Conservation (phyloP, 2,797 vertebrate genomes). For the Trematomus bernacchii region DNA sequence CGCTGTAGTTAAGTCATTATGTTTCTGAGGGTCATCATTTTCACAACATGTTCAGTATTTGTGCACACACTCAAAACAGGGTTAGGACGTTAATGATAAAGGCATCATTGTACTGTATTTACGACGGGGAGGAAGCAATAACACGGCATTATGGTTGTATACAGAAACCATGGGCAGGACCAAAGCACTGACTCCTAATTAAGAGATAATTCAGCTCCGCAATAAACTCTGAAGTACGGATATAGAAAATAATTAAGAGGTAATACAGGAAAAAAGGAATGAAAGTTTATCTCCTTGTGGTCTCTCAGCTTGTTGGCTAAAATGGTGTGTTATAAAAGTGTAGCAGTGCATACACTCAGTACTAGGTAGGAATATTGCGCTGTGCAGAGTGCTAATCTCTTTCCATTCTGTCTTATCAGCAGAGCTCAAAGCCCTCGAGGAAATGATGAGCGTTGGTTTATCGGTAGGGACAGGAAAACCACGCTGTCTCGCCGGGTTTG, state of each 20-base stretch:
- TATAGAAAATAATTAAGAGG: constrained; percentile 35
- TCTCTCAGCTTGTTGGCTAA: constrained; percentile 19
- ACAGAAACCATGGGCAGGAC: constrained; percentile 41
- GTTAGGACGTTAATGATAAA: constrained; percentile 63
- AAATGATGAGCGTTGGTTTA: constrained; percentile 69
- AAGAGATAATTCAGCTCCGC: constrained; percentile 53
- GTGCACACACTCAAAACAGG: constrained; percentile 31
- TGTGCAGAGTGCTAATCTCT: constrained; percentile 63
- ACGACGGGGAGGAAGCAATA: constrained; percentile 47
- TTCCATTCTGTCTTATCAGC: constrained; percentile 71
- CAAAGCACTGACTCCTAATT: constrained; percentile 52
- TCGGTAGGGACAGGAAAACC: constrained; percentile 64
- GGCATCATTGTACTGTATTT: constrained; percentile 56
- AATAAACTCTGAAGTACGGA: constrained; percentile 38
- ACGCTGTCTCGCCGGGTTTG: constrained; percentile 60
- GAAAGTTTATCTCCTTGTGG: constrained; percentile 27
- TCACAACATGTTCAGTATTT: constrained; percentile 56
- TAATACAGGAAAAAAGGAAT: neutral
- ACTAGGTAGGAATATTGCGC: constrained; percentile 41
- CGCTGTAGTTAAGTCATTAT: constrained; percentile 58
- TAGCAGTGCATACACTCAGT: constrained; percentile 12
- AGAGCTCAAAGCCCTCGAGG: constrained; percentile 70
- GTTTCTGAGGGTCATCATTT: constrained; percentile 66
- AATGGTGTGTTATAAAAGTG: constrained; percentile 12
- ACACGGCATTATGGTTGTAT: constrained; percentile 46